phyloP scores from a whole-genome alignment of 1,140 invertebrate genomes.

The Drosophila sechellia region DNA sequence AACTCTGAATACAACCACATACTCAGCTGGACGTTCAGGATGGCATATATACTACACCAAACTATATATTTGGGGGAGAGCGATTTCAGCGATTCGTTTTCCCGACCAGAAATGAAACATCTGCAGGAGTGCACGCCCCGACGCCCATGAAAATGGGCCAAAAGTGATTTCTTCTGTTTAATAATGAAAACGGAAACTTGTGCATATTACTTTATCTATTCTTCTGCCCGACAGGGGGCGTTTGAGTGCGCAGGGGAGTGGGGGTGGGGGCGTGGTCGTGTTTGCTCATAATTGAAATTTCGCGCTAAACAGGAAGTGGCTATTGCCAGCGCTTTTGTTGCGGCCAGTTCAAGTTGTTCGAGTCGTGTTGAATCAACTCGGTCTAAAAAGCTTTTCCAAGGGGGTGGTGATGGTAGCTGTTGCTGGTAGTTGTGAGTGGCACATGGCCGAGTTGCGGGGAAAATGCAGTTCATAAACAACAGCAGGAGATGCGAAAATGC shows the following conservation, averaged over 20 bases:
- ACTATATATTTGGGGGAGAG: conserved; percentile 8
- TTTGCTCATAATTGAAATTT: conserved; percentile 80
- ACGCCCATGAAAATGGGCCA: conserved; percentile 75
- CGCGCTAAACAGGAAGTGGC: conserved; percentile 78
- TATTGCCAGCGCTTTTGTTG: conserved; percentile 50
- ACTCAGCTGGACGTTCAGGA: neutral
- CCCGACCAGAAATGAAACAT: conserved; percentile 64
- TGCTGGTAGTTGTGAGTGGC: conserved; percentile 14
- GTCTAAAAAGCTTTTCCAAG: conserved; percentile 49
- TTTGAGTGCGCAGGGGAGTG: neutral
- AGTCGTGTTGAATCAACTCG: conserved; percentile 39
- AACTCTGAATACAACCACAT: conserved; percentile 38
- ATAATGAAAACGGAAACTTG: conserved; percentile 56
- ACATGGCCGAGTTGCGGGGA: conserved; percentile 41
- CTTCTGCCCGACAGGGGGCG: neutral
- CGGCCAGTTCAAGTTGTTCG: conserved; percentile 64
- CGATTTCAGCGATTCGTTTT: conserved; percentile 21
- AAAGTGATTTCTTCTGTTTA: conserved; percentile 73
- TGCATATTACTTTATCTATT: conserved; percentile 67
- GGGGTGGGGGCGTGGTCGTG: conserved; percentile 43
- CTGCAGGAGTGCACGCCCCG: conserved; percentile 69
- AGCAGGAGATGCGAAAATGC: conserved; percentile 57
- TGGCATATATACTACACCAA: neutral
- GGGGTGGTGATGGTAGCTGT: neutral
- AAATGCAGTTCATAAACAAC: conserved; percentile 59